A percentile compares a stretch with the other conserved stretches of the same genome.
Evolutionary conservation across 2,888 invertebrate genomes (phyloP).

Genomic region (Agonum fuliginosum): DNA sequence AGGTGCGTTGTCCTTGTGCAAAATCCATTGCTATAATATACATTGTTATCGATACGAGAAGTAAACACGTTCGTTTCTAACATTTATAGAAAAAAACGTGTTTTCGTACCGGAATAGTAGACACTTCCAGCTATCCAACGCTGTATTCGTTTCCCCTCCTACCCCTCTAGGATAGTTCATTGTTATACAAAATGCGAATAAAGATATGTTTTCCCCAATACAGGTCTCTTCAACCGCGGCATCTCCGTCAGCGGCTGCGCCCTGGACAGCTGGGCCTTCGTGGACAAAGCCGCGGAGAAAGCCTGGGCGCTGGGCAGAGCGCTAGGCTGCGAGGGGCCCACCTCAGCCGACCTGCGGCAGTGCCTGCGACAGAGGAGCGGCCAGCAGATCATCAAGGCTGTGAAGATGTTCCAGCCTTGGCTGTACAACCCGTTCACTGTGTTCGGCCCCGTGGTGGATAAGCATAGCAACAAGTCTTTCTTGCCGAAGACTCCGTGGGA

Average conservation of each 20-base stretch:
- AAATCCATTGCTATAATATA: too few relatives aligned
- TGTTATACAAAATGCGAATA: not conserved
- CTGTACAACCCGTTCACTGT: slow-evolving; percentile 65
- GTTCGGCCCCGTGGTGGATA: slow-evolving; percentile 69
- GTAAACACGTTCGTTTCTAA: too few relatives aligned
- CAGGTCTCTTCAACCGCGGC: slow-evolving; percentile 67
- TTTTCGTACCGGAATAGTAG: too few relatives aligned
- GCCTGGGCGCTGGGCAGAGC: slow-evolving; percentile 64
- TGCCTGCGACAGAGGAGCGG: slow-evolving; percentile 67
- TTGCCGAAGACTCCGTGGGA: slow-evolving; percentile 67
- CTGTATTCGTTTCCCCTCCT: too few relatives aligned
- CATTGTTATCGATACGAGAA: too few relatives aligned
- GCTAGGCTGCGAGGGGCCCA: slow-evolving; percentile 66
- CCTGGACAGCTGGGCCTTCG: slow-evolving; percentile 65
- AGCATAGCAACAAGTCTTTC: slow-evolving; percentile 64
- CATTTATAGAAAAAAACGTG: too few relatives aligned
- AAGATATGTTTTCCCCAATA: not conserved
- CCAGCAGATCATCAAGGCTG: slow-evolving; percentile 63
- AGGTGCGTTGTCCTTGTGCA: too few relatives aligned
- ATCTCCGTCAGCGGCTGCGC: slow-evolving; percentile 69
- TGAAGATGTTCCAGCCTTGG: slow-evolving; percentile 61
- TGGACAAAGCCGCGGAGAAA: slow-evolving; percentile 64
- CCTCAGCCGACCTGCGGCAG: slow-evolving; percentile 64
- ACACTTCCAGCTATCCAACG: too few relatives aligned
- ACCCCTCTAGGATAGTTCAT: too few relatives aligned